Conservation (phyloP, 1,140 invertebrate genomes). For the Rhysida immarginata region DNA sequence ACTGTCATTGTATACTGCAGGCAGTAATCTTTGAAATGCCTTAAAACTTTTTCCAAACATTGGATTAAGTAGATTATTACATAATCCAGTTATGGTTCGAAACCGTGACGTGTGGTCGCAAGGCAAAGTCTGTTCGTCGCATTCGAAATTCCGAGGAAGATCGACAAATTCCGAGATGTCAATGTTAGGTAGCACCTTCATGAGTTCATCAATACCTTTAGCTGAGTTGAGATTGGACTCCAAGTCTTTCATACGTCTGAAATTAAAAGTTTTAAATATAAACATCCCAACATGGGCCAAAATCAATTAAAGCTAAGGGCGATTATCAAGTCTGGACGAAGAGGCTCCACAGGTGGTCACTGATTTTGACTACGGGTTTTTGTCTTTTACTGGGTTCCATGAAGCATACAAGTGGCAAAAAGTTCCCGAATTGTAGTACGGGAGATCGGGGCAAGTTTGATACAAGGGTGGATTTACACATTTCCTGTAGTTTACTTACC, state of each 20-base stretch:
- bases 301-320: no score
- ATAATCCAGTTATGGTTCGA: constrained; percentile 67
- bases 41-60: constrained; percentile 67
- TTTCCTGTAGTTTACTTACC: no score
- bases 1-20: constrained; percentile 78
- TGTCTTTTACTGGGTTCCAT: no score
- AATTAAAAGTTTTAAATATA: no score
- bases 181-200: constrained; percentile 32
- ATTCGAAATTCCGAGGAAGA: constrained; percentile 32
- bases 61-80: constrained; percentile 79
- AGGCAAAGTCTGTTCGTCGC: constrained; percentile 36
- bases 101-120: constrained; percentile 70
- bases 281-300: no score
- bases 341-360: no score
- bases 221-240: constrained; percentile 23
- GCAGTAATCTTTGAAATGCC: constrained; percentile 67
- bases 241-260: constrained; percentile 28
- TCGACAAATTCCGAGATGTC: constrained; percentile 31
- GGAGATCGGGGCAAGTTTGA: no score
- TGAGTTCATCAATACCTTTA: constrained; percentile 28
- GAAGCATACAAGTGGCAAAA: no score
- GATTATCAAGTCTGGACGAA: no score
- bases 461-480: no score
- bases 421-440: no score
- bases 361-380: no score